Evolutionary conservation across 2,113 vertebrate genomes (phyloP).

Genomic region (Pelecanus crispus): DNA sequence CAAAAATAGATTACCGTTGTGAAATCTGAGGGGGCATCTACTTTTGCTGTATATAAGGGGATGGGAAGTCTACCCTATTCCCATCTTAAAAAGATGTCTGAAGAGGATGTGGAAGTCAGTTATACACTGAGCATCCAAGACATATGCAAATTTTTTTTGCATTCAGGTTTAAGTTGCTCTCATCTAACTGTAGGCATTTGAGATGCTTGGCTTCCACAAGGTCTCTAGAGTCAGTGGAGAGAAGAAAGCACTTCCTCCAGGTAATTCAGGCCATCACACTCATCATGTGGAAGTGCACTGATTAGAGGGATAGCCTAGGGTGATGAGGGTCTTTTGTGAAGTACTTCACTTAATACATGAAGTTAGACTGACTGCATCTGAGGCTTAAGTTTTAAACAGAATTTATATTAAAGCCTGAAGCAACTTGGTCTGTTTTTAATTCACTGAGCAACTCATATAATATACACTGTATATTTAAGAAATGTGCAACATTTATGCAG

Average conservation of each 20-base stretch:
- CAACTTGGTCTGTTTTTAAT: not conserved
- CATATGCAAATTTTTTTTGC: not conserved
- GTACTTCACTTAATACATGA: not conserved
- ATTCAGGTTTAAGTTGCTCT: not conserved
- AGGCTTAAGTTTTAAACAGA: not conserved
- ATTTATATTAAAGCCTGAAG: conserved; percentile 23
- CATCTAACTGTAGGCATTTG: not conserved
- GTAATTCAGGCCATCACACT: not conserved
- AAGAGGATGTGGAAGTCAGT: not conserved
- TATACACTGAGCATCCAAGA: not conserved
- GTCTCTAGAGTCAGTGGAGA: not conserved
- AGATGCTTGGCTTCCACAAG: not conserved
- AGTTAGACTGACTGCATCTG: not conserved
- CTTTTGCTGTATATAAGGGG: not conserved
- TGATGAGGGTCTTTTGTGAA: not conserved
- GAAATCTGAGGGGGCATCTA: not conserved
- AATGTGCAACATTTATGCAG: not conserved
- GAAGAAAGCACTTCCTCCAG: conserved; percentile 11
- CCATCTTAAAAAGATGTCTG: not conserved
- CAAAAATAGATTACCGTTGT: not conserved
- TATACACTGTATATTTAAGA: not conserved
- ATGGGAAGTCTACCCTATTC: not conserved
- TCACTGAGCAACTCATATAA: not conserved
- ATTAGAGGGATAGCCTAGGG: not conserved
- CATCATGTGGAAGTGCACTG: not conserved